phyloP scores from a whole-genome alignment of 2,113 vertebrate genomes.

The Cervus canadensis region DNA sequence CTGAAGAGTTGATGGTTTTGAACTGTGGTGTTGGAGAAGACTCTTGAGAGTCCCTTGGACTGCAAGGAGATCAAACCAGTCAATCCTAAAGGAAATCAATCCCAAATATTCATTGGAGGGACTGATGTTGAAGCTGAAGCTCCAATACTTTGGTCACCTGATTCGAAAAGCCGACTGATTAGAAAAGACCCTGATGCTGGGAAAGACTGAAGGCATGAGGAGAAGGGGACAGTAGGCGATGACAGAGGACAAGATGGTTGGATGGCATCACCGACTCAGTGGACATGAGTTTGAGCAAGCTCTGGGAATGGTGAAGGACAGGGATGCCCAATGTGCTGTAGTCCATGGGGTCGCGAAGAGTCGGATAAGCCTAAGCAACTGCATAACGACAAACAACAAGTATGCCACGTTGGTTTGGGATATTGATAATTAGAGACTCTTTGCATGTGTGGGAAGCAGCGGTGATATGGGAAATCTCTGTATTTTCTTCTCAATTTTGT shows the following conservation, averaged over 20 bases:
- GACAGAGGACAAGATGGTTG: not conserved
- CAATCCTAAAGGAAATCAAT: not conserved
- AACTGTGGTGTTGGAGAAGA: not conserved
- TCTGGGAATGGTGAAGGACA: not conserved
- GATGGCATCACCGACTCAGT: not conserved
- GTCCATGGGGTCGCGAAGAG: not conserved
- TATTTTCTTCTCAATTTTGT: not conserved
- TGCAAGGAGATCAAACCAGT: not conserved
- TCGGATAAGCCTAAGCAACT: not conserved
- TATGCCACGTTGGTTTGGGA: not conserved
- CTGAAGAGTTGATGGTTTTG: not conserved
- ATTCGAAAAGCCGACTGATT: not conserved
- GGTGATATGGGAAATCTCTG: not conserved
- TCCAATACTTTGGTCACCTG: not conserved
- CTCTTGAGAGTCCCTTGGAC: not conserved
- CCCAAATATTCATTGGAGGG: not conserved
- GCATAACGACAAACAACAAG: not conserved
- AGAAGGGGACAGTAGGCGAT: not conserved
- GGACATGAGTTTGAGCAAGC: not conserved
- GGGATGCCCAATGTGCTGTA: not conserved
- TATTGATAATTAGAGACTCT: not conserved
- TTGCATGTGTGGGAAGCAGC: not conserved
- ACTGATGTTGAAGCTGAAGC: not conserved
- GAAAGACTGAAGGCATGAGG: not conserved
- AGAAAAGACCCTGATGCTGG: not conserved